A percentile compares a stretch with the other conserved stretches of the same genome.
Evolutionary conservation across 2,113 vertebrate genomes (phyloP).

Genomic region (Bubo bubo): DNA sequence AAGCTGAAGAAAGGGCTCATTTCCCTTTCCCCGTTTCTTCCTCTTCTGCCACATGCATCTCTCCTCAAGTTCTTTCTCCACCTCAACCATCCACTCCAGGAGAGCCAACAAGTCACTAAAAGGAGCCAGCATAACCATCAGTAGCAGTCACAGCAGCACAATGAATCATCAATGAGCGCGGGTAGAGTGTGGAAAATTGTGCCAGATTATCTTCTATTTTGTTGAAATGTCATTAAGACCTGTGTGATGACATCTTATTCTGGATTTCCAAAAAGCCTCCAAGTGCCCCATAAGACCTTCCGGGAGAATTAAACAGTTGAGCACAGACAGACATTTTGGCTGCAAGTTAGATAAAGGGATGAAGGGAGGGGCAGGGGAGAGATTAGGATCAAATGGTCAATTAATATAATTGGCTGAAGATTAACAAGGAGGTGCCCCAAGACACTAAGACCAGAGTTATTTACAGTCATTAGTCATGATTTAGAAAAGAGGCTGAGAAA

Average conservation of each 20-base stretch:
- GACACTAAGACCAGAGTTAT: conserved; percentile 22
- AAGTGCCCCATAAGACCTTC: background rate
- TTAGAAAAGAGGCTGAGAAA: conserved; percentile 18
- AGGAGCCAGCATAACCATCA: accelerated
- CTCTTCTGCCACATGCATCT: background rate
- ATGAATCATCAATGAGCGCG: accelerated
- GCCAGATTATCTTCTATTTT: background rate
- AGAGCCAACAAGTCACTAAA: background rate
- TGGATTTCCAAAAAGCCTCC: background rate
- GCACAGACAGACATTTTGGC: background rate
- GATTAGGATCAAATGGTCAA: conserved; percentile 43
- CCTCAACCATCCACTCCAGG: background rate
- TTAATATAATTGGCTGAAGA: conserved; percentile 40
- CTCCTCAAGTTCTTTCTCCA: background rate
- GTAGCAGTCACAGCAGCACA: background rate
- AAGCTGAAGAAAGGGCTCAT: background rate
- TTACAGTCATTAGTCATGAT: background rate
- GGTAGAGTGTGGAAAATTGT: background rate
- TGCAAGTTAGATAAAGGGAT: background rate
- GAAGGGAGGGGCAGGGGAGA: background rate
- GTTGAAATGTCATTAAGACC: too few species aligned
- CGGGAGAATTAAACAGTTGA: background rate
- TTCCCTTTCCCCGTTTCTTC: background rate
- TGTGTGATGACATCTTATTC: background rate
- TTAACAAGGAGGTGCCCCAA: conserved; percentile 33